Evolutionary conservation across 2,797 vertebrate genomes (phyloP).

Genomic region (Borostomias antarcticus): DNA sequence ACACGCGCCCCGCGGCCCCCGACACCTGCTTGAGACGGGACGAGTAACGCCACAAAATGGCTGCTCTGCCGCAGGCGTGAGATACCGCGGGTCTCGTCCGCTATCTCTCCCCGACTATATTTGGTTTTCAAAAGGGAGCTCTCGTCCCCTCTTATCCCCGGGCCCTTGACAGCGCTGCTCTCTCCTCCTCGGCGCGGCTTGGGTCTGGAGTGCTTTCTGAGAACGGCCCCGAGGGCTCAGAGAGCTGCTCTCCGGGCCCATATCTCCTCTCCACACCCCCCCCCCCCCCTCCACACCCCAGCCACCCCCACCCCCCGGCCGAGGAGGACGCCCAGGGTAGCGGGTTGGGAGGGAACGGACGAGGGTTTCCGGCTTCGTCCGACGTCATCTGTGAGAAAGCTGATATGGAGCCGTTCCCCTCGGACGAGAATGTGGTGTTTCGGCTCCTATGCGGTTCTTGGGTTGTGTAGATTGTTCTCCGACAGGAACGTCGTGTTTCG

Average conservation of each 20-base stretch:
- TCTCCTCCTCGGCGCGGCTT: slow-evolving; percentile 47
- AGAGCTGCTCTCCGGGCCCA: slow-evolving; percentile 64
- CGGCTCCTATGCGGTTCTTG: too few relatives aligned
- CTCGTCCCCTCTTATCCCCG: slow-evolving; percentile 62
- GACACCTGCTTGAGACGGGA: slow-evolving; percentile 16
- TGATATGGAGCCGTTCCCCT: too few relatives aligned
- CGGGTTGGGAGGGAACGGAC: slow-evolving; percentile 4
- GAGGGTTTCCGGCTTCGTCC: too few relatives aligned
- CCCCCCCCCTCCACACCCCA: slow-evolving; percentile 60
- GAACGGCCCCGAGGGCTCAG: slow-evolving; percentile 58
- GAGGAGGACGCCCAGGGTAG: too few relatives aligned
- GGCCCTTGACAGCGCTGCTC: slow-evolving; percentile 44
- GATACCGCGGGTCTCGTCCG: slow-evolving; percentile 33
- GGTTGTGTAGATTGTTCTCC: too few relatives aligned
- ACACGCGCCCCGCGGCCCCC: neutral
- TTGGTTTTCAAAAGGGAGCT: slow-evolving; percentile 66
- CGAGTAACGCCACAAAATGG: slow-evolving; percentile 24
- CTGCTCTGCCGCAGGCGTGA: slow-evolving; percentile 27
- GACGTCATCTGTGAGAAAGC: too few relatives aligned
- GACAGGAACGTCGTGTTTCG: too few relatives aligned
- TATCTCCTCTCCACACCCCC: too few relatives aligned
- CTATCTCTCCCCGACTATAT: slow-evolving; percentile 54
- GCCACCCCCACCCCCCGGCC: too few relatives aligned
- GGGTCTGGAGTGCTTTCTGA: slow-evolving; percentile 68
- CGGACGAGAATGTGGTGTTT: too few relatives aligned